Evolutionary conservation across 2,888 invertebrate species (phyloP).

Genomic region (Cremastinae sp.): DNA sequence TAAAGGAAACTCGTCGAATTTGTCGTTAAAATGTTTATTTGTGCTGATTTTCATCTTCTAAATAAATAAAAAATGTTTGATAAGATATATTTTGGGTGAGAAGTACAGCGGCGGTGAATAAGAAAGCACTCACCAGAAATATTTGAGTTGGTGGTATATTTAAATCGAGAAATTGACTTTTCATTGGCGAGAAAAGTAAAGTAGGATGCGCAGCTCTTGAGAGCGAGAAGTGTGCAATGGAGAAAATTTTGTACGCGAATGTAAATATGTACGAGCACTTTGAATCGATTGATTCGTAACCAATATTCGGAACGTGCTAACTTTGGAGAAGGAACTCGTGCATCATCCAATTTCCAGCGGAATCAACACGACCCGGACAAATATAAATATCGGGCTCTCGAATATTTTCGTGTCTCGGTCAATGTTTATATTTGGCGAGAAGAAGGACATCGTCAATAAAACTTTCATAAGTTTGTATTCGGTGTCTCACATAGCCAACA

Average conservation of each 20-base stretch:
- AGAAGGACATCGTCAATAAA: constrained; percentile 28
- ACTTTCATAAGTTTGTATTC: constrained; percentile 47
- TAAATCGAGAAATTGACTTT: constrained; percentile 1
- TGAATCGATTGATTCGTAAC: constrained; percentile 38
- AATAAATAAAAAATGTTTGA: too few species aligned
- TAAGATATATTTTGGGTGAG: background rate
- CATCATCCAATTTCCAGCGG: constrained; percentile 40
- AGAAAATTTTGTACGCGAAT: constrained; percentile 2
- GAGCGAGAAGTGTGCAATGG: too few species aligned
- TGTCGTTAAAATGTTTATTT: too few species aligned
- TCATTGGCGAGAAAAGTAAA: constrained; percentile 3
- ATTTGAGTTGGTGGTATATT: background rate
- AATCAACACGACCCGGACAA: constrained; percentile 9
- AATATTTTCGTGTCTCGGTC: background rate
- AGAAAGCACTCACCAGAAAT: constrained; percentile 9
- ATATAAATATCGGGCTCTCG: background rate
- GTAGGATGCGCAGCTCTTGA: background rate
- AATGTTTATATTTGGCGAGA: background rate
- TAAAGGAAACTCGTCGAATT: background rate
- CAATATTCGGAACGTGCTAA: constrained; percentile 44
- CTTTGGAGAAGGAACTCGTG: constrained; percentile 2
- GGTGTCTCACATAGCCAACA: background rate
- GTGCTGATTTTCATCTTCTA: too few species aligned
- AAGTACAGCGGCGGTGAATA: background rate
- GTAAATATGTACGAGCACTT: constrained; percentile 20